These are phyloP conservation scores for Apamea sordens DNA, from an alignment of 2,888 invertebrate species.

Conservation along the genomic window DNA sequence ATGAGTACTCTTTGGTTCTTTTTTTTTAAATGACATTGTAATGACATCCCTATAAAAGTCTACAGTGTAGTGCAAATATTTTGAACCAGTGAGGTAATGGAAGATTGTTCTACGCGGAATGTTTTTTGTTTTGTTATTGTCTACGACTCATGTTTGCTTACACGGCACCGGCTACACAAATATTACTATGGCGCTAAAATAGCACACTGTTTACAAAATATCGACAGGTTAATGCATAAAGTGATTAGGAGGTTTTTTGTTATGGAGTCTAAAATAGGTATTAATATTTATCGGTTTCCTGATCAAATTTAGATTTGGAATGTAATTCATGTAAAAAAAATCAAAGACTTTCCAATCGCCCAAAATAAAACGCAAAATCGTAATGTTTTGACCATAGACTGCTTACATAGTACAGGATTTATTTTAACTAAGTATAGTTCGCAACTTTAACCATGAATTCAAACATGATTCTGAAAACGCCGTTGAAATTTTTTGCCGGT, in stretches of 20 bases:
- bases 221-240: slow-evolving; percentile 46
- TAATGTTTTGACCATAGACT: not conserved
- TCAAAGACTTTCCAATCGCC: no score
- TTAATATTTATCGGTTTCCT: slow-evolving; percentile 7
- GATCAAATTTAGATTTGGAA: slow-evolving; percentile 22
- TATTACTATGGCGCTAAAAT: slow-evolving; percentile 55
- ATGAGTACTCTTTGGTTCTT: not conserved
- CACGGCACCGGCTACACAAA: slow-evolving; percentile 44
- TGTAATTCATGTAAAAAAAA: not conserved
- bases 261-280: slow-evolving; percentile 20
- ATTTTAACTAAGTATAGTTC: not conserved
- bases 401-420: not conserved
- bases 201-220: slow-evolving; percentile 51
- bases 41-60: slow-evolving; percentile 58
- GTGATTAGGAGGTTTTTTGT: slow-evolving; percentile 20
- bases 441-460: not conserved
- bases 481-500: no score
- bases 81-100: slow-evolving; percentile 72
- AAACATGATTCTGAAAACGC: not conserved
- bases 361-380: not conserved
- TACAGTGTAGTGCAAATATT: slow-evolving; percentile 77
- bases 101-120: slow-evolving; percentile 73
- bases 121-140: slow-evolving; percentile 67
- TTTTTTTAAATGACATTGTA: not conserved
- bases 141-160: slow-evolving; percentile 52